Conservation (phyloP, 2,113 vertebrate genomes). For the Chelonoidis abingdonii region DNA sequence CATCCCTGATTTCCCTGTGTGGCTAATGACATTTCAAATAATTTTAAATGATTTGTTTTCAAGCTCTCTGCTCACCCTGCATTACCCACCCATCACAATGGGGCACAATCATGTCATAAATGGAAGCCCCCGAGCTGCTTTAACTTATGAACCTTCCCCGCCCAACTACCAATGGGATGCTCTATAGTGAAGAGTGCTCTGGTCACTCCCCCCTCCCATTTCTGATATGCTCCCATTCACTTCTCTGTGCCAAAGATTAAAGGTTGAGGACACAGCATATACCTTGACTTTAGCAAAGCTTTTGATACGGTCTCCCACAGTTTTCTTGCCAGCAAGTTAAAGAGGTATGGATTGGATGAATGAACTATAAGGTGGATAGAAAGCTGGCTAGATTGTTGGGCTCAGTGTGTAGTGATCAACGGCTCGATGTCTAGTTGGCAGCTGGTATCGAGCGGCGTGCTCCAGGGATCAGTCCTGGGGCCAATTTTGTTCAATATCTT, state of each 20-base stretch:
- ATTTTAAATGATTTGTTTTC: neutral
- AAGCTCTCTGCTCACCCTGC: neutral
- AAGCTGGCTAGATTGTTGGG: too few species aligned
- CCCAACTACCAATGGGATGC: neutral
- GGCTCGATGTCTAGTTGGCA: too few species aligned
- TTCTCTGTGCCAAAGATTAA: neutral
- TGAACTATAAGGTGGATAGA: too few species aligned
- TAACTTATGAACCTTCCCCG: neutral
- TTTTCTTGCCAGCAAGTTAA: too few species aligned
- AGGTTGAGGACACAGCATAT: neutral
- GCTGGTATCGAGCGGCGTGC: too few species aligned
- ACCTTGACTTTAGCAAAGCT: too few species aligned
- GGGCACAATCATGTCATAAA: neutral
- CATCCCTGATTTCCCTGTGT: accelerated
- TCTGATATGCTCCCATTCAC: neutral
- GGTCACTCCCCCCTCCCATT: neutral
- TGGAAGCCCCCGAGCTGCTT: neutral
- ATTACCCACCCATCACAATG: accelerated
- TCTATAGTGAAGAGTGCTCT: too few species aligned
- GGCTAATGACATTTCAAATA: neutral
- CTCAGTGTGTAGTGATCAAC: too few species aligned
- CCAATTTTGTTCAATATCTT: too few species aligned
- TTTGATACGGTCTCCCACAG: too few species aligned
- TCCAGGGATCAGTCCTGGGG: too few species aligned
- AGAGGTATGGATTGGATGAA: too few species aligned